Percentiles rank a stretch among this genome's conserved stretches.
phyloP scores from a whole-genome alignment of 64 coral and sea anemone species.

The Actinia tenebrosa region DNA sequence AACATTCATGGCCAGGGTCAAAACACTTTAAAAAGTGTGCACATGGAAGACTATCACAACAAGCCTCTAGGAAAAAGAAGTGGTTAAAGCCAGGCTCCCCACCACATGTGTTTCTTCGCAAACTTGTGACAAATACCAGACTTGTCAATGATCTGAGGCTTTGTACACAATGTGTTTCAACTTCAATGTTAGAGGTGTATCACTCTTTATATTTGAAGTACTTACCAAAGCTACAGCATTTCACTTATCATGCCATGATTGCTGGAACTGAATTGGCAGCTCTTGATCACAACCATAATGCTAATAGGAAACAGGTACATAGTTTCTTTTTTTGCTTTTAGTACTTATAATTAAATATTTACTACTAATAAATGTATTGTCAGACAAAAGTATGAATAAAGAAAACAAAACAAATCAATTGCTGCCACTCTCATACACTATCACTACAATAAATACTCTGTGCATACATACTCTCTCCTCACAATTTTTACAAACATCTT shows the following conservation, averaged over 20 bases:
- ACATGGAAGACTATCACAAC: constrained; percentile 8
- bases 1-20: constrained; percentile 9
- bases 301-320: constrained; percentile 28
- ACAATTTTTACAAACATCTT: too few species aligned
- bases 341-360: background rate
- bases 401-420: too few species aligned
- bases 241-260: constrained; percentile 29
- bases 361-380: background rate
- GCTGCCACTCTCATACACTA: too few species aligned
- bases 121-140: constrained; percentile 15
- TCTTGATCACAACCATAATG: constrained; percentile 46
- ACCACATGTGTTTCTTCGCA: background rate
- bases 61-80: constrained; percentile 10
- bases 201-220: constrained; percentile 55
- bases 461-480: too few species aligned
- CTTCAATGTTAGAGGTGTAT: constrained; percentile 43
- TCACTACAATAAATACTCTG: too few species aligned
- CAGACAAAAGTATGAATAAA: too few species aligned
- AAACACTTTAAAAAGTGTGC: constrained; percentile 47
- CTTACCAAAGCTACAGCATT: constrained; percentile 35
- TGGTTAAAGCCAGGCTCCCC: constrained; percentile 34
- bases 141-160: constrained; percentile 3
- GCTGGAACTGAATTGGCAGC: constrained; percentile 43
- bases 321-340: background rate
- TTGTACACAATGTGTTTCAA: constrained; percentile 28